Conservation (phyloP, 2,888 invertebrate genomes). For the Apomyelois bistriatella region DNA sequence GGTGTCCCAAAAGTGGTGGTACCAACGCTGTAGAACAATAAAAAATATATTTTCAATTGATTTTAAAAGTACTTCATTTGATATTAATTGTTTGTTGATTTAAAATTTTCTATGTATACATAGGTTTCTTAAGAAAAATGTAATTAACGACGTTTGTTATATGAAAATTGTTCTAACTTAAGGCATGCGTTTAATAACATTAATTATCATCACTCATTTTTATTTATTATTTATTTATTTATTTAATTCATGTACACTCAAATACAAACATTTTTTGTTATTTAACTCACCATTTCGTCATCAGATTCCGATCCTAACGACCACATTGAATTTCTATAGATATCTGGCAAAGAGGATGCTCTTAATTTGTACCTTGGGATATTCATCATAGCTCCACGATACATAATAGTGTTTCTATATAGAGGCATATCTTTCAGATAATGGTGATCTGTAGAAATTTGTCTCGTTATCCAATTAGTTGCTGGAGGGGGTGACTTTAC, state of each 20-base stretch:
- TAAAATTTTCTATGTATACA: too few species aligned
- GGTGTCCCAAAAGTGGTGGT: slow-evolving; percentile 82
- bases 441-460: slow-evolving; percentile 81
- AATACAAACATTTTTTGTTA: too few species aligned
- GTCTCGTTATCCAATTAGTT: slow-evolving; percentile 57
- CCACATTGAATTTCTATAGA: slow-evolving; percentile 91
- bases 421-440: slow-evolving; percentile 84
- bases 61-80: not conserved
- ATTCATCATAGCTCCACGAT: slow-evolving; percentile 91
- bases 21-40: slow-evolving; percentile 83
- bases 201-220: too few species aligned
- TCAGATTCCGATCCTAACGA: slow-evolving; percentile 81
- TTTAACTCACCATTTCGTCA: slow-evolving; percentile 86
- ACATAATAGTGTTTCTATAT: slow-evolving; percentile 90
- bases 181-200: too few species aligned
- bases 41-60: slow-evolving; percentile 8
- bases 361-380: slow-evolving; percentile 88
- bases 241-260: slow-evolving; percentile 11
- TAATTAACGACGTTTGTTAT: too few species aligned
- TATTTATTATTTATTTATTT: not conserved
- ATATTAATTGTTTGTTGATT: not conserved
- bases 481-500: slow-evolving; percentile 25
- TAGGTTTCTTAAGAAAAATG: too few species aligned
- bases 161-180: too few species aligned
- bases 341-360: slow-evolving; percentile 94